Base-by-base conservation (phyloP, 2,797 vertebrate genomes). In the Lophius americanus region DNA sequence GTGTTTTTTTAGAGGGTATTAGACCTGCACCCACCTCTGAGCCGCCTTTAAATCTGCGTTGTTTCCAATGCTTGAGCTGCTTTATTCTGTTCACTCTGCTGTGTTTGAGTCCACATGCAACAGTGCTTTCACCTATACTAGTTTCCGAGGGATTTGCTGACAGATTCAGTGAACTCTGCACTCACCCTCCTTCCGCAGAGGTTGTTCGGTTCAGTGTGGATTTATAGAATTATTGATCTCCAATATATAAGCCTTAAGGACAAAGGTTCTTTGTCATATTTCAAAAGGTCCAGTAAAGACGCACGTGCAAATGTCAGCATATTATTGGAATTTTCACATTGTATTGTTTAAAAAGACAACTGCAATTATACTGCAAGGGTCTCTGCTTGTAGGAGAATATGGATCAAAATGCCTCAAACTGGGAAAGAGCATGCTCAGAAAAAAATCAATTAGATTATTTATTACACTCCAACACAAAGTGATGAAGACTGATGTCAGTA, bases 91-190 rank as follows among this genome's bases (percentile, higher is more conserved):
- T 73, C 64, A 77, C 62, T 77, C 79, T 74, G 66, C 73, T 79
- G 82, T 80, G 83, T 87, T 75, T 88, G 67, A 85, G 89, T 86
- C 83, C 82, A 79, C 51, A 3, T 65, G 79, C 74, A 53, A 70
- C 59, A 37, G 53, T 68, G 55, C 63, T 83, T 76, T 75, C 75
- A 73, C 77, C 84, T 76, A 51, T 33, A 57, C 7, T 11, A 12
- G 44, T 66, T 80, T 68, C 82, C 66, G 48, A 42, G 77, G 82
- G 76, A 76, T 68, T 70, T 75, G 75, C 75, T 86, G 84, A 87
- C 77, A 78, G 77, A 73, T 73, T 81, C 74, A 8, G 63, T 80
- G 82, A 89, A 85, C 86, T 87, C 37, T 72, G 77, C 37, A 67
- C 81, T 82, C 53, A 9, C 81, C 83, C 64, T 46, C 36, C 68